Percentiles rank a stretch among this genome's conserved stretches.
phyloP scores from a whole-genome alignment of 2,113 vertebrate species.

The Cyprinodon brontotheroides region DNA sequence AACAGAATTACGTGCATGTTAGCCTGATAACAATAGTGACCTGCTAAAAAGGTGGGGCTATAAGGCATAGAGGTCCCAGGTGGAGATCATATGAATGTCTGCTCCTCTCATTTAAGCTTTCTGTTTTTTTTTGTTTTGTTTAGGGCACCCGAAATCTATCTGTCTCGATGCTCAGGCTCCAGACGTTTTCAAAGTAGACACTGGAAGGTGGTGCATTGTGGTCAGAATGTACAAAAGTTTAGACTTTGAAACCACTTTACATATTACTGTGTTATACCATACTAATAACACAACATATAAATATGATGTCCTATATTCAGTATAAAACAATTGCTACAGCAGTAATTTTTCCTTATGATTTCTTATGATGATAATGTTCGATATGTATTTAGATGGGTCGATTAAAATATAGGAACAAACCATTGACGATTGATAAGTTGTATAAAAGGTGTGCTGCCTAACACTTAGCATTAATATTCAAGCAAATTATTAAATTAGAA shows the following conservation, averaged over 20 bases:
- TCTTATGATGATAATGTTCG: too few relatives aligned
- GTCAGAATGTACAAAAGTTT: too few relatives aligned
- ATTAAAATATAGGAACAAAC: too few relatives aligned
- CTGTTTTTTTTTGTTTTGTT: constrained; percentile 34
- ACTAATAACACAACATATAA: too few relatives aligned
- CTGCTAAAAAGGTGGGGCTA: constrained; percentile 2
- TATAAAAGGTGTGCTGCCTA: neutral
- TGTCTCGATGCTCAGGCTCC: constrained; percentile 61
- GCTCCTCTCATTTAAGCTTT: neutral
- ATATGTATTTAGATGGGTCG: too few relatives aligned
- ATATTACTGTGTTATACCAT: too few relatives aligned
- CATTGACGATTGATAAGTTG: too few relatives aligned
- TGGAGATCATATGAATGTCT: constrained; percentile 30
- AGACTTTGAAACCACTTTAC: too few relatives aligned
- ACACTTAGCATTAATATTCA: neutral
- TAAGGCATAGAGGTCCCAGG: constrained; percentile 24
- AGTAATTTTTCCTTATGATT: too few relatives aligned
- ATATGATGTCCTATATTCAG: too few relatives aligned
- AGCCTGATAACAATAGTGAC: constrained; percentile 5
- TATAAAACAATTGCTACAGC: too few relatives aligned
- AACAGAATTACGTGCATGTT: constrained; percentile 1
- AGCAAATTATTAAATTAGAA: neutral
- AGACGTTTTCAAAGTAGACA: constrained; percentile 40
- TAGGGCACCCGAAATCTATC: constrained; percentile 47
- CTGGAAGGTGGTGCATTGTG: constrained; percentile 29